These are phyloP conservation scores for Falcaria lacertinaria DNA, from an alignment of 2,888 invertebrate species.

Conservation along the genomic window DNA sequence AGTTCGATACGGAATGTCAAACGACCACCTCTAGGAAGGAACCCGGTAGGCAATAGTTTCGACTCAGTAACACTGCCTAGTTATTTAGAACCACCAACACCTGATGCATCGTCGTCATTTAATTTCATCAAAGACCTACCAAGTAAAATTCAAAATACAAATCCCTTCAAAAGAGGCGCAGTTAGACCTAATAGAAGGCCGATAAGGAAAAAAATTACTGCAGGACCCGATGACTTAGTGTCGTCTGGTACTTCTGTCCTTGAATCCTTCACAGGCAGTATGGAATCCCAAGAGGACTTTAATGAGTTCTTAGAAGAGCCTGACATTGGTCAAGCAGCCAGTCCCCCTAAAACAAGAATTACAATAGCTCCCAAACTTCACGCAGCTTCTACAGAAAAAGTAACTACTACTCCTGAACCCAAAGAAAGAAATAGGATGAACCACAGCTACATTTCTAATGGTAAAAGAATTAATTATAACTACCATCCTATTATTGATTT, in stretches of 20 bases:
- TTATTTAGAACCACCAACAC: conserved; percentile 71
- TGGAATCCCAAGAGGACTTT: conserved; percentile 57
- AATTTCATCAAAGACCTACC: conserved; percentile 52
- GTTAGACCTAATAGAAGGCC: conserved; percentile 62
- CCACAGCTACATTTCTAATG: conserved; percentile 40
- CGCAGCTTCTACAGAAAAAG: conserved; percentile 44
- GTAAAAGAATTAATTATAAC: conserved; percentile 86
- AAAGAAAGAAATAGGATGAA: conserved; percentile 32
- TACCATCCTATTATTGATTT: conserved; percentile 92
- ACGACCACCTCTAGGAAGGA: conserved; percentile 45
- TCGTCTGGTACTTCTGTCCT: conserved; percentile 65
- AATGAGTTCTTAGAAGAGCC: conserved; percentile 49
- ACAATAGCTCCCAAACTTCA: conserved; percentile 64
- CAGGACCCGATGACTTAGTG: conserved; percentile 59
- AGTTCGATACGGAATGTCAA: conserved; percentile 61
- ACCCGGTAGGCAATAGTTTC: conserved; percentile 35
- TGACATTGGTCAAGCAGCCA: conserved; percentile 41
- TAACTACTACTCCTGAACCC: conserved; percentile 28
- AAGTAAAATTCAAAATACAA: conserved; percentile 54
- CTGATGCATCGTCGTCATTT: conserved; percentile 54
- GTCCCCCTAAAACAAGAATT: conserved; percentile 31
- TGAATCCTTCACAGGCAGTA: conserved; percentile 44
- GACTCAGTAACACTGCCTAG: conserved; percentile 66
- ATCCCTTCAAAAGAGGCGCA: conserved; percentile 59
- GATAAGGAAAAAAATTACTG: conserved; percentile 65